Evolutionary conservation across 2,888 invertebrate genomes (phyloP).

Genomic region (Cremastobaeus sp.): DNA sequence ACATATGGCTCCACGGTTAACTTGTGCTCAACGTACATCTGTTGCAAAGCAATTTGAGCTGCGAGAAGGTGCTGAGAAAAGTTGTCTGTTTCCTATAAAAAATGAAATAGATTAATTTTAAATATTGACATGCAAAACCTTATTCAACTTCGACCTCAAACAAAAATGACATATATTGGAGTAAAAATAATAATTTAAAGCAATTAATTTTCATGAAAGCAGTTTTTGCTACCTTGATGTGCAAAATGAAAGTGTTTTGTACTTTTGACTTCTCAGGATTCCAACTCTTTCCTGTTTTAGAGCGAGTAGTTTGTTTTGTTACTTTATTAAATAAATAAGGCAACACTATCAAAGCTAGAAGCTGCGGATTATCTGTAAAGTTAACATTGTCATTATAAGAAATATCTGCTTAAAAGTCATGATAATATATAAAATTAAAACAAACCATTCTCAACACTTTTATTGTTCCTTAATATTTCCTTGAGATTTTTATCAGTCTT

Average conservation of each 20-base stretch:
- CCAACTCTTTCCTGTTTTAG: slow-evolving; percentile 32
- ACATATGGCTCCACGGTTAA: slow-evolving; percentile 39
- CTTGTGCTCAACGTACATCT: slow-evolving; percentile 32
- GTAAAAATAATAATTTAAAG: background rate
- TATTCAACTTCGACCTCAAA: too few species aligned
- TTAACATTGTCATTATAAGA: background rate
- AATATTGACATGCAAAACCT: too few species aligned
- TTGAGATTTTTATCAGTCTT: slow-evolving; percentile 19
- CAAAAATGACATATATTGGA: background rate
- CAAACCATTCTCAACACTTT: slow-evolving; percentile 11
- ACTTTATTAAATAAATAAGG: slow-evolving; percentile 26
- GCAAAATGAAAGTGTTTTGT: slow-evolving; percentile 14
- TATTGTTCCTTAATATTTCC: slow-evolving; percentile 12
- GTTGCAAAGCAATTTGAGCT: slow-evolving; percentile 1
- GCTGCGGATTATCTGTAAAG: slow-evolving; percentile 15
- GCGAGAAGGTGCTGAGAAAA: slow-evolving; percentile 11
- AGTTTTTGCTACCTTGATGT: slow-evolving; percentile 10
- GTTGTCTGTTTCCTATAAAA: slow-evolving; percentile 36
- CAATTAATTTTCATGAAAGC: background rate
- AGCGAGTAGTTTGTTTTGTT: slow-evolving; percentile 21
- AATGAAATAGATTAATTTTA: slow-evolving; percentile 5
- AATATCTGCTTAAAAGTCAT: too few species aligned
- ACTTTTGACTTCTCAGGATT: slow-evolving; percentile 30
- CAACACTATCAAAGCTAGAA: slow-evolving; percentile 16
- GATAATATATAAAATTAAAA: background rate